Percentiles rank a stretch among this genome's conserved stretches.
phyloP scores from a whole-genome alignment of 2,113 vertebrate species.

The Passer domesticus region DNA sequence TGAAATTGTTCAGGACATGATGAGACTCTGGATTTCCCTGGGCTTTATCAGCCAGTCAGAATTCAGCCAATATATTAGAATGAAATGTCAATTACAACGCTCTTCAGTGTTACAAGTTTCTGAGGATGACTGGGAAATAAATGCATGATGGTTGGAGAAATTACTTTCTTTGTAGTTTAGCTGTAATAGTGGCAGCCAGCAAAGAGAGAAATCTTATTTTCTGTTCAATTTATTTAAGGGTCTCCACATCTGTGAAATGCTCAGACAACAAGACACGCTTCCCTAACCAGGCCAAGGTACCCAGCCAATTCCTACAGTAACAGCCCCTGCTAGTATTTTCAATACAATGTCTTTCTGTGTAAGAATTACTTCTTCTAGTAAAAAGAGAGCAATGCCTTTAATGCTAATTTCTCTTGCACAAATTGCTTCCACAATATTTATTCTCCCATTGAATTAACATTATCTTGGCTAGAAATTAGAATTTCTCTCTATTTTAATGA shows the following conservation, averaged over 20 bases:
- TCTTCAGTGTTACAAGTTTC: conserved; percentile 42
- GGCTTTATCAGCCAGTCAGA: conserved; percentile 38
- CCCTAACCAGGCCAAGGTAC: neutral
- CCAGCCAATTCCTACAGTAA: neutral
- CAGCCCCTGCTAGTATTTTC: neutral
- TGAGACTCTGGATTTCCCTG: conserved; percentile 26
- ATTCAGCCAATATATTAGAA: conserved; percentile 50
- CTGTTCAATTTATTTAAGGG: conserved; percentile 60
- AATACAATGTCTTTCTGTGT: neutral
- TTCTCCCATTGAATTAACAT: conserved; percentile 40
- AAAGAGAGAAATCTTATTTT: conserved; percentile 64
- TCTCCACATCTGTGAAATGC: conserved; percentile 36
- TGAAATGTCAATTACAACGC: conserved; percentile 58
- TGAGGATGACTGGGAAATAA: conserved; percentile 36
- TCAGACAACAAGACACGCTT: neutral
- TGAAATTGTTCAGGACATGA: conserved; percentile 13
- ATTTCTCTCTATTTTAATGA: conserved; percentile 59
- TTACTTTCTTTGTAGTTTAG: conserved; percentile 61
- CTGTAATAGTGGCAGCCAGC: conserved; percentile 28
- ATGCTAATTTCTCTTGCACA: neutral
- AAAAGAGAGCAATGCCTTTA: neutral
- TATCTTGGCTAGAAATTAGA: conserved; percentile 44
- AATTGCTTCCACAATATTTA: conserved; percentile 52
- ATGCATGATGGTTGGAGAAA: conserved; percentile 59
- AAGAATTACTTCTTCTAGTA: neutral